Evolutionary conservation across 2,113 vertebrate species (phyloP).

Genomic region (Rhegmatorhina hoffmannsi): DNA sequence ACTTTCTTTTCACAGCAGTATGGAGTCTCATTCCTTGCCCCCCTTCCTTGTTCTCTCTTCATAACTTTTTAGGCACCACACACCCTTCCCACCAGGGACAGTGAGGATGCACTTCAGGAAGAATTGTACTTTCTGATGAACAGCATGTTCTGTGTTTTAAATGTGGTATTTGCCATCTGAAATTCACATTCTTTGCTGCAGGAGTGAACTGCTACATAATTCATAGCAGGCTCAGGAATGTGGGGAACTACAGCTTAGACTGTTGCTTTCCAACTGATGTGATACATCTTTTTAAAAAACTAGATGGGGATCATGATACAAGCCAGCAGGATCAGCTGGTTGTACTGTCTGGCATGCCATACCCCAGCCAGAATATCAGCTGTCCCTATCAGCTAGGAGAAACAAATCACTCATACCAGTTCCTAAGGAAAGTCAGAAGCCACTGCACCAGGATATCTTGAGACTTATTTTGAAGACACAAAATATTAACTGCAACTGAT

Average conservation of each 20-base stretch:
- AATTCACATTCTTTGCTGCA: not conserved
- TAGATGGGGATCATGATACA: not conserved
- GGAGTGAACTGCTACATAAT: not conserved
- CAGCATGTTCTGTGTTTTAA: not conserved
- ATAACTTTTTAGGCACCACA: not conserved
- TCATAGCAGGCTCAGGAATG: not conserved
- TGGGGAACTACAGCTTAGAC: not conserved
- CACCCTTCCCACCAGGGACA: not conserved
- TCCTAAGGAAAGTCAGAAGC: not conserved
- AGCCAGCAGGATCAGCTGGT: not conserved
- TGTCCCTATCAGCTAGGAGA: not conserved
- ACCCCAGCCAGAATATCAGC: not conserved
- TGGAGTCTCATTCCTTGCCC: not conserved
- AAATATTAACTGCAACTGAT: not conserved
- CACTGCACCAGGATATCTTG: not conserved
- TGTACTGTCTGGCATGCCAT: not conserved
- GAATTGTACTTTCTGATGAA: not conserved
- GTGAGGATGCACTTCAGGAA: not conserved
- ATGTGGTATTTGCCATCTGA: not conserved
- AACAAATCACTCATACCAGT: no score
- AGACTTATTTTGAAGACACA: not conserved
- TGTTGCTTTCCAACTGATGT: not conserved
- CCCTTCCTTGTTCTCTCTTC: not conserved
- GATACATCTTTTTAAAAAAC: not conserved
- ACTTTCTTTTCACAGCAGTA: not conserved